Base-by-base conservation (phyloP, 2,113 vertebrate genomes). In the Syngnathus scovelli region DNA sequence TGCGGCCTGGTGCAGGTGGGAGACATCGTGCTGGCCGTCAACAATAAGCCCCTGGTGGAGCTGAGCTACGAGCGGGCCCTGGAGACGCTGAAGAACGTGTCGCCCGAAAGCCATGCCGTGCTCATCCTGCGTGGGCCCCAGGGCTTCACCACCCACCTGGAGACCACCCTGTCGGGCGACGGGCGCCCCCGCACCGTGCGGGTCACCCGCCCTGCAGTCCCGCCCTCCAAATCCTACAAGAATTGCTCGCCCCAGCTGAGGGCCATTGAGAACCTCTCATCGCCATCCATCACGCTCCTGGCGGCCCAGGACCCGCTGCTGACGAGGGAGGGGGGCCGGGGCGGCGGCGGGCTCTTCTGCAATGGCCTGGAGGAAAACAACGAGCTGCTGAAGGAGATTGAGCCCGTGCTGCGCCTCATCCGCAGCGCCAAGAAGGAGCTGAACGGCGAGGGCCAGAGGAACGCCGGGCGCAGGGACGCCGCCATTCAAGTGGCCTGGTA, bases 141-240 rank as follows among this genome's bases (percentile, higher is more conserved):
- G 88, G 96, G 97, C 52, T 98, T 95, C 89, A 96, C 94, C 78
- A 98, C 97, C 2, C 95, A 98, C 84, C 86, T 98, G 88, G 97
- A 99, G 90, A 99, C 96, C 83, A 98, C 97, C 0, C 93, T 98
- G 1, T 72, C 92, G 0, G 92, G 93, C 0, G 96, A 98, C 2
- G 96, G 97, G n/a, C 93, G 92, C 0, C 94, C 94, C 1, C 94
- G 94, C 83, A 98, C 95, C 3, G 84, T 98, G 70, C 91, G 96
- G 0, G 89, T 99, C 74, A 98, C 97, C 18, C 91, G 91, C 37
- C 95, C 96, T 1, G 78, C 94, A 64, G 90, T 90, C 59, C 83
- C 85, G 0, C 7, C 89, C 0, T 83, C 92, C 0, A 92, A 89
- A 63, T 87, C 86, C 0, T 92, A 91, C 0, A 92, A 95, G 58